These are phyloP conservation scores for Formicarius rufipectus DNA, from an alignment of 2,113 vertebrate genomes.

Conservation along the genomic window DNA sequence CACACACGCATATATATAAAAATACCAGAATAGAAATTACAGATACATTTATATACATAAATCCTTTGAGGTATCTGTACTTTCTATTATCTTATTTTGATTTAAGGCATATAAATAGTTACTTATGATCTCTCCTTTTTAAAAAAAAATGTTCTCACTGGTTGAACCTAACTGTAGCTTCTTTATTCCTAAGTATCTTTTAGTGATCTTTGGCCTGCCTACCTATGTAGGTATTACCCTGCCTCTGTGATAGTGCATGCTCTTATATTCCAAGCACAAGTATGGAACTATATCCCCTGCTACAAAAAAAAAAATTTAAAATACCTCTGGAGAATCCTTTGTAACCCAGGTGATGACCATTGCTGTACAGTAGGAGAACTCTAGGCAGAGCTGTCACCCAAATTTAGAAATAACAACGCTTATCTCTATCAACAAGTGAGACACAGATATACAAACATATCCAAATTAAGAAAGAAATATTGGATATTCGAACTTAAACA, in stretches of 20 bases:
- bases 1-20: background rate
- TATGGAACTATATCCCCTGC: background rate
- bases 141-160: background rate
- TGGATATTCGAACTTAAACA: background rate
- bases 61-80: background rate
- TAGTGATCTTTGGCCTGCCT: background rate
- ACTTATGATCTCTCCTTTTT: background rate
- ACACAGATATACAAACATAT: background rate
- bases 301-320: background rate
- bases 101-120: background rate
- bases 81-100: background rate
- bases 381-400: background rate
- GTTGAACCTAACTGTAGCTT: background rate
- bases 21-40: background rate
- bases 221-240: background rate
- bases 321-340: background rate
- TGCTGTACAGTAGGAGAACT: background rate
- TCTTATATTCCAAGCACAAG: background rate
- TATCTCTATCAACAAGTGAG: background rate
- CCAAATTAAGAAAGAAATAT: background rate
- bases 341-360: background rate
- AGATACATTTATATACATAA: background rate
- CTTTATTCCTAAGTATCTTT: background rate
- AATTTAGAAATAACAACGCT: background rate
- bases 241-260: background rate